Evolutionary conservation across 2,797 vertebrate species (phyloP), one percentile per base, ranked within the genome.

Genomic region (Sebastes miniatus): DNA sequence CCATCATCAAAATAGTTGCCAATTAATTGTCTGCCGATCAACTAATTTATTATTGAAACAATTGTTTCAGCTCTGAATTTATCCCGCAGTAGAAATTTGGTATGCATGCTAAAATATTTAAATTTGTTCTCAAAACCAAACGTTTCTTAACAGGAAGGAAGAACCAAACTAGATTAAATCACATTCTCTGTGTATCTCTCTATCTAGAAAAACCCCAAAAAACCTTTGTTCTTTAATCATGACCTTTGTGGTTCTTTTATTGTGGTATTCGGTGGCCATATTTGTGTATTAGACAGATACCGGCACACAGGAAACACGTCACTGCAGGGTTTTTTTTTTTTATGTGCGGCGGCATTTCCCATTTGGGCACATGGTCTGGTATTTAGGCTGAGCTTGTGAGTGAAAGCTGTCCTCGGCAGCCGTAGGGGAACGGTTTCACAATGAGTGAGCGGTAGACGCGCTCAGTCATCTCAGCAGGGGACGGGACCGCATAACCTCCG

Each of bases 301-400:
- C 56, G 67, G 71, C 78, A 83, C 69, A 88, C 81, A 84, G 85
- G 86, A 93, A 88, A 65, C 64, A 0, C 64, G 73, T 91, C 91
- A 90, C 57, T 69, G 75, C 68, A 87, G 89, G 85, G 22, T 69
- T 83, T 86, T 80, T 76, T 76, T 80, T 76, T 83, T 73, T 85
- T 18, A 72, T 73, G 57, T 79, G 63, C 54, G 43, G 43, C 8
- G 93, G 89, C 76, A 91, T 93, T 94, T 93, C 89, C 92, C 93
- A 90, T 91, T 91, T 77, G 12, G 84, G 77, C 76, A 79, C 76
- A 69, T 76, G 70, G 77, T 84, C 66, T 84, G 77, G 76, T 86
- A 62, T 89, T 90, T 73, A 84, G 76, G 70, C 77, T 75, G 73
- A 79, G 58, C 57, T 18, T 43, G 62, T 90, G 76, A 92, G 89